Evolutionary conservation across 2,113 vertebrate genomes (phyloP), one percentile per base, ranked within the genome.

Genomic region (Turnix velox): DNA sequence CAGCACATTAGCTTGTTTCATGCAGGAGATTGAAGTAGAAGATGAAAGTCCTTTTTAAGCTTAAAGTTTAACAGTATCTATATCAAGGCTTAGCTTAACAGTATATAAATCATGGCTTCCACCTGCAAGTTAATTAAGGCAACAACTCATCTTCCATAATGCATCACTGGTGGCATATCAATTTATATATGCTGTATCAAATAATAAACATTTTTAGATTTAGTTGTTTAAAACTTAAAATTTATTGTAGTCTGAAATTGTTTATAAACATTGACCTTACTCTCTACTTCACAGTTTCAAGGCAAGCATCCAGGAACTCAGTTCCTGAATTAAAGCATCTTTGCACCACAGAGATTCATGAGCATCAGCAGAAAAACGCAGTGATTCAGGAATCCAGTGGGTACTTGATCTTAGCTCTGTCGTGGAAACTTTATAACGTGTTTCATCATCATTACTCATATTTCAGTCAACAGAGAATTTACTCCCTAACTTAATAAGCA

Each of bases 141-240:
- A 73, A 43, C 3, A 76, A 57, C 9, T 5, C 1, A 1, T 46
- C 45, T 80, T 73, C 16, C 46, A 37, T 30, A 76, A 37, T 0
- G 0, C 2, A n/a, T 16, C 5, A 31, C 35, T 46, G 27, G 6
- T 40, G 25, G 2, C 28, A 10, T 7, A 33, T 27, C 11, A 46
- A 14, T 79, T 73, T 43, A 46, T n/a, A n/a, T n/a, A n/a, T n/a
- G n/a, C n/a, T n/a, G n/a, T n/a, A n/a, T n/a, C n/a, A n/a, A n/a
- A n/a, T n/a, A n/a, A n/a, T 28, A 57, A 73, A 43, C 0, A 65
- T 63, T 54, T 51, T 6, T 15, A 35, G 33, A 45, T 45, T 58
- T 33, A 63, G 45, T 17, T 51, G 1, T 11, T 80, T 59, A 40
- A 13, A 55, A 74, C n/a, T 25, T n/a, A 77, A 67, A 16, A 77